phyloP scores from a whole-genome alignment of 2,113 vertebrate species.

The Balaeniceps rex region DNA sequence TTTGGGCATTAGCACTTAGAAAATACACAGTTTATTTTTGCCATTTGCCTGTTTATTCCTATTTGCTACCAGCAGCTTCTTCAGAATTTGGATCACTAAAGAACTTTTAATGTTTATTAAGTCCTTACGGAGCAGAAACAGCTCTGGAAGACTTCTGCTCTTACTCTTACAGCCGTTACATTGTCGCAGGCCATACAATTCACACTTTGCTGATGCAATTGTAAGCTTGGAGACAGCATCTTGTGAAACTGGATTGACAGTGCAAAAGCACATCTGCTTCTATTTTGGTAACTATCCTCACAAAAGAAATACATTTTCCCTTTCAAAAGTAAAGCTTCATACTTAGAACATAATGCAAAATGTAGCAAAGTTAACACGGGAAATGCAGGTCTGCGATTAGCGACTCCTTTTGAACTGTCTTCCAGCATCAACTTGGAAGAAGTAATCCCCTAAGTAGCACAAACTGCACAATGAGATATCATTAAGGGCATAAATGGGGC shows the following conservation, averaged over 20 bases:
- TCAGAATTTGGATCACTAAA: background rate
- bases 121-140: background rate
- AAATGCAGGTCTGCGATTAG: background rate
- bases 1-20: background rate
- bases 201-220: background rate
- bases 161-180: background rate
- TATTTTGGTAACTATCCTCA: background rate
- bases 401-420: background rate
- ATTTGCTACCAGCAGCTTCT: background rate
- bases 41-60: background rate
- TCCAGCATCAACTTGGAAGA: background rate
- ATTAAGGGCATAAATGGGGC: constrained; percentile 24
- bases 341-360: background rate
- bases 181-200: background rate
- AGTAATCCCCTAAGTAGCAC: background rate
- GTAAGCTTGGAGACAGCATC: background rate
- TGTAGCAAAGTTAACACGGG: accelerated
- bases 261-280: background rate
- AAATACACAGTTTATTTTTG: background rate
- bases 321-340: background rate
- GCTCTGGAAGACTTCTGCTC: background rate
- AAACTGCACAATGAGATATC: background rate
- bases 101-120: background rate
- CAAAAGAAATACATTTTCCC: background rate
- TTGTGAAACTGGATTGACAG: background rate